Base-by-base conservation (phyloP, 2,888 invertebrate genomes). In the Limnephilus lunatus region DNA sequence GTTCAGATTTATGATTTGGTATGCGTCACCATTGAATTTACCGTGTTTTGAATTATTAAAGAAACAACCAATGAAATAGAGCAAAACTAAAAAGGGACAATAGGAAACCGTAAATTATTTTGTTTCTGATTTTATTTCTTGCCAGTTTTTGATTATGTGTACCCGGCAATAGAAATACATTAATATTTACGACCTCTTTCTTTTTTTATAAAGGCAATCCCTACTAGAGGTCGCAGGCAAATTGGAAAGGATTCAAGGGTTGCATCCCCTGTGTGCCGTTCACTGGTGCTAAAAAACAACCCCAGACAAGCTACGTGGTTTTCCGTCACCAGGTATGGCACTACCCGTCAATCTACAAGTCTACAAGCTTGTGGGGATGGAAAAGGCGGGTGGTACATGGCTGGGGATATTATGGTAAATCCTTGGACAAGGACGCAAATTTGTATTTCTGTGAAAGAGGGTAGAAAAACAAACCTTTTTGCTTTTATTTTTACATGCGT, bases 101-200 rank as follows among this genome's bases (percentile, higher is more conserved):
- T 68, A 25, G 25, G 25, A 68, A 68, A 68, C 19, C 7, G 68
- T 68, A n/a, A 68, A 68, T 68, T 68, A 68, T 9, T 9, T 68
- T 25, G 68, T 19, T 19, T n/a, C 68, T 68, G 25, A 7, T 68
- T 68, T 68, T 68, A 68, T 68, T n/a, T 7, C 25, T 68, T 9
- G 25, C 68, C 25, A n/a, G 68, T 7, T 68, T 82, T 82, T 82
- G 32, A 19, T 82, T 31, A 31, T 82, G 82, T 82, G 32, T 90
- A n/a, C 83, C 85, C 81, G 53, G 91, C 93, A 91, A 92, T 93
- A 91, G 92, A 91, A 92, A 93, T 91, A 92, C 92, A 92, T 91
- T 91, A 92, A 93, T 93, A 93, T 93, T 93, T 89, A 91, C 91
- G 90, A 86, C 44, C 48, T 35, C 32, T 39, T 53, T 83, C 53